Conservation (phyloP, 2,113 vertebrate genomes). For the Paramisgurnus dabryanus region DNA sequence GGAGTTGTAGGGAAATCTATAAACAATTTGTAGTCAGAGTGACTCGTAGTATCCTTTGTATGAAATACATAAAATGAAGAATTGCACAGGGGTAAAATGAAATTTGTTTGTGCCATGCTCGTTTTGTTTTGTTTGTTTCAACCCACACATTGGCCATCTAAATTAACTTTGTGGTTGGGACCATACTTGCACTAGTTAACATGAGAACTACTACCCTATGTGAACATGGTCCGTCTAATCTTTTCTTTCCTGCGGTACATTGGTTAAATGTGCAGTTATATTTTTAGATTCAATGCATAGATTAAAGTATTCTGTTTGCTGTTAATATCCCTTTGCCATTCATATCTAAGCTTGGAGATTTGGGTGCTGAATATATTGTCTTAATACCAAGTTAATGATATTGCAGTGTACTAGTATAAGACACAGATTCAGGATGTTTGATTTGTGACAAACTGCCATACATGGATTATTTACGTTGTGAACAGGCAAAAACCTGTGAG, state of each 20-base stretch:
- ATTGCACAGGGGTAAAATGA: not conserved
- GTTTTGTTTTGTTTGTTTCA: not conserved
- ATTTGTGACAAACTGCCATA: not conserved
- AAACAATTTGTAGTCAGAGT: not conserved
- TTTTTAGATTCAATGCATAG: not conserved
- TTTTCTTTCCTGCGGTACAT: not conserved
- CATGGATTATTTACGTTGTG: not conserved
- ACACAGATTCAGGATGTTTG: not conserved
- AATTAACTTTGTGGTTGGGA: slow-evolving; percentile 5
- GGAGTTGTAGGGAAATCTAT: slow-evolving; percentile 69
- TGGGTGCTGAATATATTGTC: not conserved
- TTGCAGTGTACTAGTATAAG: not conserved
- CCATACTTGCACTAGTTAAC: slow-evolving; percentile 4
- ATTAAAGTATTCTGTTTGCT: slow-evolving; percentile 3
- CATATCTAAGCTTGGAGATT: not conserved
- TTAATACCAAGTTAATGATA: not conserved
- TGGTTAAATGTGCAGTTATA: not conserved
- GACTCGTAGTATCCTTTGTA: not conserved
- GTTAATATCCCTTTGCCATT: not conserved
- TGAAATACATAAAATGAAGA: not conserved
- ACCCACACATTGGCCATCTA: not conserved
- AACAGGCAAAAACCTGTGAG: not conserved
- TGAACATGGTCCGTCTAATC: not conserved
- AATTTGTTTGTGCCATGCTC: slow-evolving; percentile 9
- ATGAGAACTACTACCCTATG: not conserved